Evolutionary conservation across 2,797 vertebrate genomes (phyloP).

Genomic region (Sebastes cheni): DNA sequence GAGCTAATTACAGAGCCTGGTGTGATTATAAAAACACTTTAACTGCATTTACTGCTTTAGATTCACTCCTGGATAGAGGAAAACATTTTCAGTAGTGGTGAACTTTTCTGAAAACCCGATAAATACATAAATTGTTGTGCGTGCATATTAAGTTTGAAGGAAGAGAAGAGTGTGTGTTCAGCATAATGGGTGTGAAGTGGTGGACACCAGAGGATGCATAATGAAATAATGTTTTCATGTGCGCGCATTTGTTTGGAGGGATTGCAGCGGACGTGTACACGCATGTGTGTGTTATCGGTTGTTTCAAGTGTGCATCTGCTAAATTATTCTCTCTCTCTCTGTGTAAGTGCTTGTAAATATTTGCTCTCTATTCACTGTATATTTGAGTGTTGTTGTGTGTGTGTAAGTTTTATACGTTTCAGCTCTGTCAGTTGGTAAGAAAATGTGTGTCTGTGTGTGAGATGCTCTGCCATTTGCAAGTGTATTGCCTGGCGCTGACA

Average conservation of each 20-base stretch:
- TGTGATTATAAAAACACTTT: neutral
- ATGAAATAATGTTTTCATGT: neutral
- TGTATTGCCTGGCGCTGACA: conserved; percentile 48
- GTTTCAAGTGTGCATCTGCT: neutral
- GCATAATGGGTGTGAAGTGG: neutral
- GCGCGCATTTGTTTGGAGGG: neutral
- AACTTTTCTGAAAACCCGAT: neutral
- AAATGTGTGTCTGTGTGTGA: neutral
- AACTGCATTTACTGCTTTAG: neutral
- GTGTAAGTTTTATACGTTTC: neutral
- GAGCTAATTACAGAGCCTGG: neutral
- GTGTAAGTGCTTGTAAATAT: neutral
- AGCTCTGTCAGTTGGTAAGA: neutral
- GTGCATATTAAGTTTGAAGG: neutral
- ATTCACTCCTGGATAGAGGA: neutral
- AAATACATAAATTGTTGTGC: neutral
- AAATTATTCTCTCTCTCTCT: neutral
- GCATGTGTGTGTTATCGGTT: neutral
- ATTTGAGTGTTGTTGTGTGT: neutral
- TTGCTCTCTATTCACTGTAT: neutral
- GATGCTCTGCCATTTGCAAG: neutral
- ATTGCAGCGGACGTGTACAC: neutral
- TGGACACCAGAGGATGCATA: neutral
- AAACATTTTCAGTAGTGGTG: neutral
- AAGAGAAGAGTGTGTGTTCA: neutral